phyloP scores from a whole-genome alignment of 53 echinoderm and acorn worm species.

The Echinarachnius parma region DNA sequence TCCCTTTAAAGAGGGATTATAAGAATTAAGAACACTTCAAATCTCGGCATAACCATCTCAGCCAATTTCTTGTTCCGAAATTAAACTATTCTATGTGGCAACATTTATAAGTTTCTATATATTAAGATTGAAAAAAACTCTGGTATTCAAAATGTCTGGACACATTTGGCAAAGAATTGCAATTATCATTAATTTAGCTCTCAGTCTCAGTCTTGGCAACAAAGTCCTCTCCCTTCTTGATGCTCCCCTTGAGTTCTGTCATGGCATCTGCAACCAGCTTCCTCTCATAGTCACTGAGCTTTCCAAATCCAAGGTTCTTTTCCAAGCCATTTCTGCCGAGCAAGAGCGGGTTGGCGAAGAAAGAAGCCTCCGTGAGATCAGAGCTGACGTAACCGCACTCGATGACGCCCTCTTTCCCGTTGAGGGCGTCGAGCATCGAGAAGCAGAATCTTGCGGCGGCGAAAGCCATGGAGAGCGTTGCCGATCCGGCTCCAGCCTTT shows the following conservation, averaged over 20 bases:
- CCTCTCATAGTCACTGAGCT: slow-evolving; percentile 71
- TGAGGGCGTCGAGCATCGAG: slow-evolving; percentile 73
- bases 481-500: slow-evolving; percentile 93
- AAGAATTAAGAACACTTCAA: too few species aligned
- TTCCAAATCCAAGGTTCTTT: slow-evolving; percentile 83
- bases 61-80: too few species aligned
- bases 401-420: slow-evolving; percentile 73
- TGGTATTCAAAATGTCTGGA: too few species aligned
- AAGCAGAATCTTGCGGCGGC: slow-evolving; percentile 76
- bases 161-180: too few species aligned
- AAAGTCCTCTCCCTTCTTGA: slow-evolving; percentile 91
- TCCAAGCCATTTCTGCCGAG: slow-evolving; percentile 85
- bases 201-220: too few species aligned
- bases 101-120: too few species aligned
- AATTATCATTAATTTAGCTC: too few species aligned
- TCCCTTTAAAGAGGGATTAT: too few species aligned
- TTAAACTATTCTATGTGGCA: too few species aligned
- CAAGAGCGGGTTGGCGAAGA: slow-evolving; percentile 79
- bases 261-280: slow-evolving; percentile 60
- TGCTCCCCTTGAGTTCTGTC: slow-evolving; percentile 82
- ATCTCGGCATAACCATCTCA: too few species aligned
- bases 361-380: slow-evolving; percentile 75
- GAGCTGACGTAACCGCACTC: slow-evolving; percentile 89
- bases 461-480: slow-evolving; percentile 89
- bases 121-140: too few species aligned